Percentiles rank a stretch among this genome's conserved stretches.
These are phyloP conservation scores for Novumbra hubbsi DNA, from an alignment of 2,797 vertebrate species.

Conservation along the genomic window DNA sequence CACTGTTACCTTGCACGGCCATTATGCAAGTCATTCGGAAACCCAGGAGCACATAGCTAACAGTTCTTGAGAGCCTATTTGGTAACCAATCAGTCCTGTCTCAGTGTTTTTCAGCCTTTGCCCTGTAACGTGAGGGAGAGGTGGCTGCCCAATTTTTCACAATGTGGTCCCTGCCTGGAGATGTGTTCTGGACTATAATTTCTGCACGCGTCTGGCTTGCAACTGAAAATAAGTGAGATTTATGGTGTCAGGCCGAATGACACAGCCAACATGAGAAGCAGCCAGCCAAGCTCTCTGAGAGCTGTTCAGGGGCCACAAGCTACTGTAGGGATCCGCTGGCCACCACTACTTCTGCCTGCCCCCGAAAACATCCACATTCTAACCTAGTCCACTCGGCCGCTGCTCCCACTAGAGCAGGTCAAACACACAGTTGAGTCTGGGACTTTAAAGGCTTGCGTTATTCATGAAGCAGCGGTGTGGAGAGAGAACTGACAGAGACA, in stretches of 20 bases:
- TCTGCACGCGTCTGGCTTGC: conserved; percentile 66
- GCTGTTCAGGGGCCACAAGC: conserved; percentile 32
- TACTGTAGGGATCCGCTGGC: conserved; percentile 42
- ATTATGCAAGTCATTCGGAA: conserved; percentile 21
- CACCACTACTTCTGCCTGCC: neutral
- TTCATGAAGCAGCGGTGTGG: conserved; percentile 37
- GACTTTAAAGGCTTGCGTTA: conserved; percentile 41
- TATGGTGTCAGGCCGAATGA: conserved; percentile 77
- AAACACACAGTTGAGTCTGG: conserved; percentile 33
- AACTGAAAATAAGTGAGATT: conserved; percentile 81
- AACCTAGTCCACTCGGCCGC: conserved; percentile 33
- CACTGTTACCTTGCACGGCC: neutral
- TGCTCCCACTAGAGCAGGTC: conserved; percentile 55
- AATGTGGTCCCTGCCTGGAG: conserved; percentile 61
- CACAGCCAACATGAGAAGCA: conserved; percentile 71
- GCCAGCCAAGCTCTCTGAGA: conserved; percentile 25
- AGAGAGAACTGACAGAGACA: conserved; percentile 12
- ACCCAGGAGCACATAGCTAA: conserved; percentile 29
- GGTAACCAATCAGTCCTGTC: conserved; percentile 27
- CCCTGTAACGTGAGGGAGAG: conserved; percentile 59
- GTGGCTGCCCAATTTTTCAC: conserved; percentile 64
- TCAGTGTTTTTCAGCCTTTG: conserved; percentile 43
- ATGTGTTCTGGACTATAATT: conserved; percentile 71
- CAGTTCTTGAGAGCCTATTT: conserved; percentile 42
- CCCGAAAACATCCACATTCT: conserved; percentile 48